Percentiles rank a stretch among this genome's conserved stretches.
phyloP scores from a whole-genome alignment of 2,797 vertebrate genomes.

The Girardinus metallicus region DNA sequence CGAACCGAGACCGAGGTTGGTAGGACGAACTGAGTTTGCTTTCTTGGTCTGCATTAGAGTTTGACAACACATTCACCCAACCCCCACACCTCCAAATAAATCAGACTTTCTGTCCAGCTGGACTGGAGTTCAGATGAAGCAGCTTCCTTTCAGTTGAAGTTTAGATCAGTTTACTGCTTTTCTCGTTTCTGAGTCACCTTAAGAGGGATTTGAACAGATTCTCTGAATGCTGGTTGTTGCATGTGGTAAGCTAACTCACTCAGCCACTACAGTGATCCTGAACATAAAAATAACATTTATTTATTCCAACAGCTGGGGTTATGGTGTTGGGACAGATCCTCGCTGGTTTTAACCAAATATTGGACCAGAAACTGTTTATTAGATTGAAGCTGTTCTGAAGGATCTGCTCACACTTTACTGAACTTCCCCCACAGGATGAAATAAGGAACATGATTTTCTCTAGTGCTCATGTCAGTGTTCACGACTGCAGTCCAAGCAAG shows the following conservation, averaged over 20 bases:
- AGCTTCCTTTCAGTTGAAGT: background rate
- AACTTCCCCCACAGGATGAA: background rate
- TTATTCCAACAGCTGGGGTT: background rate
- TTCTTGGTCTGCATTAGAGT: too few species aligned
- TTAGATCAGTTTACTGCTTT: background rate
- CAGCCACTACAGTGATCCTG: background rate
- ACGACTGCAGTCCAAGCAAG: background rate
- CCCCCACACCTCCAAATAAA: too few species aligned
- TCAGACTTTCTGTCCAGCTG: too few species aligned
- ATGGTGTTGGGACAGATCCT: background rate
- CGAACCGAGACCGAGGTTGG: too few species aligned
- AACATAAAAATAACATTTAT: background rate
- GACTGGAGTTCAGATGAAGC: background rate
- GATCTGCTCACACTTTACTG: background rate
- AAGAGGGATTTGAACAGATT: background rate
- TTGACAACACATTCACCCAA: too few species aligned
- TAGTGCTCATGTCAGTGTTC: background rate
- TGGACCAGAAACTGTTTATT: background rate
- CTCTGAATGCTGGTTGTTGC: background rate
- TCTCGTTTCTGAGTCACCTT: background rate
- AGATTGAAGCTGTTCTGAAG: background rate
- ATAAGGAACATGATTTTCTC: too few species aligned
- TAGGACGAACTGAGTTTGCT: too few species aligned
- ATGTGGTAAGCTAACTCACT: background rate
- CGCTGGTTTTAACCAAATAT: background rate